Base-by-base conservation (phyloP, 2,113 vertebrate genomes). In the Sphaerodactylus townsendi region DNA sequence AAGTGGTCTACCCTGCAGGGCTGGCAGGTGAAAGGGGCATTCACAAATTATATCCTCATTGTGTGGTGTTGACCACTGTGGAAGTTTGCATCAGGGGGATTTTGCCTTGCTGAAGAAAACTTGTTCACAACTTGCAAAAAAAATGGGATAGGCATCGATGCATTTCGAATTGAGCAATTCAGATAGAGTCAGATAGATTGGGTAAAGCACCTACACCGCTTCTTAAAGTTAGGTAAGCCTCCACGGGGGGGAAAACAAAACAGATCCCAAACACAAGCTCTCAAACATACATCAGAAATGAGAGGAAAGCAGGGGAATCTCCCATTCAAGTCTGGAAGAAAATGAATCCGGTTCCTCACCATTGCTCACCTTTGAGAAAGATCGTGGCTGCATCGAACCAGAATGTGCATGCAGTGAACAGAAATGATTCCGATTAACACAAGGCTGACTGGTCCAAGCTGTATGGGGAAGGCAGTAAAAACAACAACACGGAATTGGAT, bases 331-430 rank as follows among this genome's bases (percentile, higher is more conserved):
- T 66, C n/a, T 82, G 85, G 69, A 93, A 90, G 48, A 89, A 72
- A 93, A 85, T 85, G n/a, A 93, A 83, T 15, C 79, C 87, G 82
- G 78, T 94, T 80, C 90, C 93, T 28, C 25, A 10, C 59, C 25
- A 14, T 9, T 86, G 95, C 92, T 96, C 96, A 98, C 97, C 97
- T 97, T 89, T 97, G 96, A 94, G 96, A 97, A 0, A 98, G 95
- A 91, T 91, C 95, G 90, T 97, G 97, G 94, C 97, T 98, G 96
- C 97, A 98, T 89, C 92, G 96, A 91, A 98, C 97, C 93, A 98
- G 94, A 90, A 97, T 95, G 93, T 97, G 97, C 97, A 98, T 98
- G 95, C 97, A 98, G 81, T 98, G 97, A 87, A 97, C 94, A 80
- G 97, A 97, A 88, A 98, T 90, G 86, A 97, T 80, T 78, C 97